Base-by-base conservation (phyloP, 1,140 invertebrate genomes). In the Arctopsyche grandis region DNA sequence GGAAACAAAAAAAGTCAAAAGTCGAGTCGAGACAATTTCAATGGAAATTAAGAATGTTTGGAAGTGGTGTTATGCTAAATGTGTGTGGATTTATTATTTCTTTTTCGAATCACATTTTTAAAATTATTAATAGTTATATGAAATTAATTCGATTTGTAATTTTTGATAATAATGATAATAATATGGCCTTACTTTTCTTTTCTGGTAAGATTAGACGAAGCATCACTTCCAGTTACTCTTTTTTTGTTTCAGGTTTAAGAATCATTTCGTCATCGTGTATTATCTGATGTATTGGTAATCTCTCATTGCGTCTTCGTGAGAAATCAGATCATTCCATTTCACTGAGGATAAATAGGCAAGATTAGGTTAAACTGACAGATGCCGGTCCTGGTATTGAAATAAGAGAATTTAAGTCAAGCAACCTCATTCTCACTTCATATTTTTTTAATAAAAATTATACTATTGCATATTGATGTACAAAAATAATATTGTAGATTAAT, bases 271-370 rank as follows among this genome's bases (percentile, higher is more conserved):
- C 81, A 82, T 82, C 81, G 74, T 82, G 79, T 80, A 80, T 79
- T 80, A 63, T 82, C 81, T 80, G 79, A 80, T 80, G 81, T 80
- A 77, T 82, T 80, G 79, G 81, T 82, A 82, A 82, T 80, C 79
- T 82, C 81, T 79, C 79, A 26, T 75, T 78, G 75, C 69, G 75
- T 80, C 79, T 80, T 80, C 81, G 79, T 80, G 81, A 80, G 77
- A 82, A 78, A 78, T 82, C 81, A 80, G 81, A 82, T 82, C 81
- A 83, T 81, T 81, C 82, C 82, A 83, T 83, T 81, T 80, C 82
- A 83, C 75, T 79, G 79, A 80, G 79, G 77, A 80, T 19, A 60
- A 80, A 80, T 80, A 82, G 73, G 77, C 79, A 71, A 78, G 76
- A 80, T 82, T 82, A 82, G 81, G 81, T 69, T 69, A 77, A 38